Percentiles rank a stretch among this genome's conserved stretches.
Conservation (phyloP, 2,888 invertebrate species). For the Pyrochroa serraticornis region DNA sequence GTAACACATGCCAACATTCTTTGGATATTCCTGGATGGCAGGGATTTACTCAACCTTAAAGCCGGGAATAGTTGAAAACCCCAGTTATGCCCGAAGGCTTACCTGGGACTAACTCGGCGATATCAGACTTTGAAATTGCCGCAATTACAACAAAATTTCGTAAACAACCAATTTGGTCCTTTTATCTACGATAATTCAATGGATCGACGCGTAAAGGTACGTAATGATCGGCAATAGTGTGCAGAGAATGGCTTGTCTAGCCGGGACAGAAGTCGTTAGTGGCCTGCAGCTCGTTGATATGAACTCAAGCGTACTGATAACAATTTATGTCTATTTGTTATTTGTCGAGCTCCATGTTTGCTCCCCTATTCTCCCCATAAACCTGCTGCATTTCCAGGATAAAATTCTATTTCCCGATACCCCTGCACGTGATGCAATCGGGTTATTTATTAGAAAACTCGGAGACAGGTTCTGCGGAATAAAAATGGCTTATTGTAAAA, state of each 20-base stretch:
- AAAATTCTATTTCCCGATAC: conserved; percentile 12
- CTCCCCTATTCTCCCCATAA: conserved; percentile 10
- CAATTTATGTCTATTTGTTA: conserved; percentile 35
- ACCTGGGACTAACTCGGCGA: not conserved
- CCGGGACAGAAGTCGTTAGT: conserved; percentile 18
- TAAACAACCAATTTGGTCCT: not conserved
- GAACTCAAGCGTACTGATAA: conserved; percentile 28
- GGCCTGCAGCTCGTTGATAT: conserved; percentile 24
- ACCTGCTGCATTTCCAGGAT: conserved; percentile 2
- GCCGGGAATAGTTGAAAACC: conserved; percentile 25
- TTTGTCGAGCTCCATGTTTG: conserved; percentile 25
- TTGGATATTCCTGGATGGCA: conserved; percentile 20
- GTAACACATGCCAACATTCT: conserved; percentile 14
- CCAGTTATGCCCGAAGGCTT: conserved; percentile 17
- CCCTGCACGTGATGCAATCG: conserved; percentile 25
- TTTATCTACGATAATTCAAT: conserved; percentile 1
- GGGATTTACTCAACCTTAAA: conserved; percentile 23
- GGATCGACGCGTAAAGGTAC: conserved; percentile 10
- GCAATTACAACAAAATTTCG: not conserved
- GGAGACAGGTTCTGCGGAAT: not conserved
- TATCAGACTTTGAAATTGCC: too few relatives aligned
- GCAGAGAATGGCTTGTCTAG: conserved; percentile 26
- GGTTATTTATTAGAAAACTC: conserved; percentile 20
- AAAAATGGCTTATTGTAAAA: conserved; percentile 8
- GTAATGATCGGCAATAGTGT: conserved; percentile 13